Evolutionary conservation across 2,113 vertebrate genomes (phyloP), one percentile per base, ranked within the genome.

Genomic region (Calyptomena viridis): DNA sequence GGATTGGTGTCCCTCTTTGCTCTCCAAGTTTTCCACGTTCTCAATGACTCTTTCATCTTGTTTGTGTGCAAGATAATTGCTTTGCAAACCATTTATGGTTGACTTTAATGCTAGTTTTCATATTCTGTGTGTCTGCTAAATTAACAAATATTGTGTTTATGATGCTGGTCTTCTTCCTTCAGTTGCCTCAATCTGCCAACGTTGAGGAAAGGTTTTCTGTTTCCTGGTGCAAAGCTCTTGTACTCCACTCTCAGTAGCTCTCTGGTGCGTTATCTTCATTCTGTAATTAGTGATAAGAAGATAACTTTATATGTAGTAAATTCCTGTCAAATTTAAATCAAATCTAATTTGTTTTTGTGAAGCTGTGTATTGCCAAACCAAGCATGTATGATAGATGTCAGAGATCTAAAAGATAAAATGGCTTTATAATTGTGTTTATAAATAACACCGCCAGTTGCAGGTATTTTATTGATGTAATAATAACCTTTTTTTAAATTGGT

Each of bases 271-370:
- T 90, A 93, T 69, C 73, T 73, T 28, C 25, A 9, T 59, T 91
- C 42, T 84, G 52, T 93, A 96, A 94, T 97, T 93, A 95, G 49
- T 94, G 75, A 87, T 85, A 89, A 92, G 83, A 84, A 60, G 76
- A 44, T 91, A 76, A 42, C 30, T 83, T 84, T 82, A 27, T 93
- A 28, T 72, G 11, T 56, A 87, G 87, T 88, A 91, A 76, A 92
- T 77, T 81, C 27, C 72, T 79, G 85, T 82, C 91, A 89, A 67
- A 63, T 90, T 91, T 76, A 87, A 94, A 89, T 88, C 33, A 88
- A 89, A 77, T 83, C 52, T 89, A 9, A 69, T 82, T 92, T 89
- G 42, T 20, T 77, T 93, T 77, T 55, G 75, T 33, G 53, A 75
- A 84, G 47, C 42, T 60, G 15, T 20, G 21, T 35, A 7, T 50